Conservation (phyloP, 92 coral and sea anemone species). For the Palythoa grandiflora region DNA sequence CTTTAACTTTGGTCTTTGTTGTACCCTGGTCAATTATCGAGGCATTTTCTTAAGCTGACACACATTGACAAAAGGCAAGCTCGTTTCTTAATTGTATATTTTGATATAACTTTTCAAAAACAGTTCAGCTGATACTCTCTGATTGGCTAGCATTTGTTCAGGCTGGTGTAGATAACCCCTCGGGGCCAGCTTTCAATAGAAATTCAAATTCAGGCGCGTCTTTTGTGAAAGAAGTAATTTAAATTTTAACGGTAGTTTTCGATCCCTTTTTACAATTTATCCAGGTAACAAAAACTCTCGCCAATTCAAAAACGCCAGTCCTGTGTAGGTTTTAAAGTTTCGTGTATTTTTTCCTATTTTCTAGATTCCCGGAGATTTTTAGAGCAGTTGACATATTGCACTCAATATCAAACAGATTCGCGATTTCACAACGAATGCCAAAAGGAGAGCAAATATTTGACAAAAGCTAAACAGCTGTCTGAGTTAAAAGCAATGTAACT, state of each 20-base stretch:
- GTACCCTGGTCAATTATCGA: background rate
- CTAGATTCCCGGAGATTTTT: background rate
- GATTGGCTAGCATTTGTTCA: slow-evolving; percentile 34
- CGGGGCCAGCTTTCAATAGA: slow-evolving; percentile 33
- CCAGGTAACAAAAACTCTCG: background rate
- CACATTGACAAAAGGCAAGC: background rate
- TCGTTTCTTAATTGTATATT: background rate
- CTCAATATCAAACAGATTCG: slow-evolving; percentile 32
- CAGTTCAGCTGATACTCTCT: background rate
- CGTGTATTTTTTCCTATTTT: background rate
- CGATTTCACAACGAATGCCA: slow-evolving; percentile 39
- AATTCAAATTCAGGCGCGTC: slow-evolving; percentile 43
- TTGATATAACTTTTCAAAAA: slow-evolving; percentile 13
- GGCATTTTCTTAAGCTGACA: background rate
- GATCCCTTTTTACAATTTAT: background rate
- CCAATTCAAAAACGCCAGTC: background rate
- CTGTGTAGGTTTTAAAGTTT: background rate
- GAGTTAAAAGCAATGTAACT: slow-evolving; percentile 9
- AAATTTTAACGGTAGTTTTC: slow-evolving; percentile 34
- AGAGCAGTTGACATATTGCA: background rate
- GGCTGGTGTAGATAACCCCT: slow-evolving; percentile 20
- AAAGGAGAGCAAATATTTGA: slow-evolving; percentile 43
- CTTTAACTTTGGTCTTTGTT: background rate
- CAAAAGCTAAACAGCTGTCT: slow-evolving; percentile 47
- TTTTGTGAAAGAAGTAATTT: slow-evolving; percentile 20